Base-by-base conservation (phyloP, 1,140 invertebrate species). In the Linepithema humile region DNA sequence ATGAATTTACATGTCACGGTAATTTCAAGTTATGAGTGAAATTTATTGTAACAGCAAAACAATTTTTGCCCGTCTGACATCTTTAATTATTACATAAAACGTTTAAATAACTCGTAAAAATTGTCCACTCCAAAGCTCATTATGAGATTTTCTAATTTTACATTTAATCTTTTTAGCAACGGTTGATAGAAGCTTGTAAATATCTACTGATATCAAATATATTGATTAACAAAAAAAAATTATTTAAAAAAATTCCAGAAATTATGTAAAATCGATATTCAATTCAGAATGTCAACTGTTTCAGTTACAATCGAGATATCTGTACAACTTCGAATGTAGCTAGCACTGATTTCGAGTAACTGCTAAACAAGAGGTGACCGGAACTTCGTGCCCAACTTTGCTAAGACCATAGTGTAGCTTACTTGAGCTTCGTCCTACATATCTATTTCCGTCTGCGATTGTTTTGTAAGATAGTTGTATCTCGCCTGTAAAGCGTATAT, bases 321-420 rank as follows among this genome's bases (percentile, higher is more conserved):
- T 80, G 69, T 55, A n/a, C n/a, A 32, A 55, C 23, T 69, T 6
- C 60, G n/a, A 35, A 35, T 80, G 53, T 65, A 70, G 45, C 23
- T 53, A 53, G 32, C n/a, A 70, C 35, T 65, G 64, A 80, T 70
- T 80, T 15, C 48, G n/a, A n/a, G 75, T 57, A 80, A 80, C 75
- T 70, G 4, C 35, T 55, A 69, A 80, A 26, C 50, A 55, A 69
- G 75, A 70, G 35, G 50, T 40, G 64, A 80, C 50, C 75, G 35
- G 38, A 70, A 80, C 64, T 80, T 69, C 35, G 48, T 3, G 35
- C 65, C 35, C 10, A 80, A 80, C 75, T 80, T 80, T 5, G 35
- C 64, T 55, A 43, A 69, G 64, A 69, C 65, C 64, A 50, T 23
- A 9, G 15, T 40, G 35, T 17, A 55, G 75, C 75, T 80, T 80